Evolutionary conservation across 2,888 invertebrate genomes (phyloP), one percentile per base, ranked within the genome.

Genomic region (Ochropleura plecta): DNA sequence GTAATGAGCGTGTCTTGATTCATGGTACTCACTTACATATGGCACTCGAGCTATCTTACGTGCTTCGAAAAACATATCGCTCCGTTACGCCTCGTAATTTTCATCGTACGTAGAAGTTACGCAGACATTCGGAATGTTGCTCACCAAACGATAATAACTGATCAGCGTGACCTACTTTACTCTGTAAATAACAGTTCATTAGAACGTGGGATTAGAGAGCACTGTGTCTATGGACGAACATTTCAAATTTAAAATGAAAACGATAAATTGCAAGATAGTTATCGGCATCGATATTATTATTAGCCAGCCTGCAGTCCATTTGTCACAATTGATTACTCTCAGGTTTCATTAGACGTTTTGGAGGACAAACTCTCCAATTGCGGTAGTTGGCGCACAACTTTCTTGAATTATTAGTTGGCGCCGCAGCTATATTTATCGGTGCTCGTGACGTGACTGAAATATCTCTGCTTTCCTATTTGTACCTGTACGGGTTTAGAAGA

Each of bases 371-470:
- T 82, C 83, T 85, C 83, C 86, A 84, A 87, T 88, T 81, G 83
- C 80, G 85, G 81, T 89, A 89, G 91, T 88, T 89, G 82, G 82
- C 82, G 86, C 78, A 81, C 86, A 90, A 88, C 88, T 90, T 90
- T 79, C 82, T 82, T 91, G 88, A 90, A 91, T 90, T 90, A 91
- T 90, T 90, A 88, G 90, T 88, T 86, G 83, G 85, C 82, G 79
- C 86, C 82, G 81, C 82, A 82, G 86, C 89, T 88, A 86, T 91
- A 91, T 91, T 90, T 91, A 91, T 92, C 87, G 89, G 80, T 80
- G 79, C 77, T 85, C 83, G 88, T 88, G 87, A 90, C 91, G 90
- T 90, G 90, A 90, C 90, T 89, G 85, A 89, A 90, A 91, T 91
- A 90, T 88, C 80, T 78, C 81, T 81, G 82, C 87, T 86, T 83